A percentile compares a stretch with the other conserved stretches of the same genome.
Conservation (phyloP, 2,797 vertebrate genomes). For the Cryptoprocta ferox region DNA sequence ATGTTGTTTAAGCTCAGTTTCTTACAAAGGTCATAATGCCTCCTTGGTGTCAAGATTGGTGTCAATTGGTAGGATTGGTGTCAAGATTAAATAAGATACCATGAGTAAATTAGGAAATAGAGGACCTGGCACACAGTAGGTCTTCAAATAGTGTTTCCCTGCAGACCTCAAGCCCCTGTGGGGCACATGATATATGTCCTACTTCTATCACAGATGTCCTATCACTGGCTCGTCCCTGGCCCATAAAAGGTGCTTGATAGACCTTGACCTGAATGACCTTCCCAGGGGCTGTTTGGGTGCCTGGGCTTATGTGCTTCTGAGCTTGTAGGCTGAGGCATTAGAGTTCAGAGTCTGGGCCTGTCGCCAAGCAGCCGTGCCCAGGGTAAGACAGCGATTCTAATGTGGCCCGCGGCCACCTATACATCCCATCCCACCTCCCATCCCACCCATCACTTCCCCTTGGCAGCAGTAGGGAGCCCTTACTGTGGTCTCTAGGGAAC, state of each 20-base stretch:
- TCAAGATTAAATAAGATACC: neutral
- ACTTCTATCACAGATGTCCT: neutral
- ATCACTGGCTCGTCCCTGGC: too few relatives aligned
- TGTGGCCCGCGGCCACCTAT: rapidly evolving
- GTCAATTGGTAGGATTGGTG: too few relatives aligned
- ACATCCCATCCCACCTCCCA: rapidly evolving
- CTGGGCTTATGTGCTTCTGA: too few relatives aligned
- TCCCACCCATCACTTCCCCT: too few relatives aligned
- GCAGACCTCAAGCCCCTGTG: neutral
- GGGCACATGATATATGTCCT: neutral
- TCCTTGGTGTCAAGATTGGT: too few relatives aligned
- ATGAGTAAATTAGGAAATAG: neutral
- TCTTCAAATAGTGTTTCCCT: neutral
- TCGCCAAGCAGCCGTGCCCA: too few relatives aligned
- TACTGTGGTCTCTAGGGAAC: neutral
- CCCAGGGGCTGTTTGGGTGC: neutral
- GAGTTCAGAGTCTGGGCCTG: too few relatives aligned
- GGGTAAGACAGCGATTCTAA: neutral
- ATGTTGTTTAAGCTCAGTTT: neutral
- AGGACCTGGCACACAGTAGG: neutral
- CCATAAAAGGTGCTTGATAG: neutral
- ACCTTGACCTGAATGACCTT: neutral
- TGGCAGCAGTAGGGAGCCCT: too few relatives aligned
- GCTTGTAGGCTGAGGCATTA: too few relatives aligned
- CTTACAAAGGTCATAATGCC: neutral